Percentiles rank a stretch among this genome's conserved stretches.
Evolutionary conservation across 1,140 invertebrate genomes (phyloP).

Genomic region (Aricia agestis): DNA sequence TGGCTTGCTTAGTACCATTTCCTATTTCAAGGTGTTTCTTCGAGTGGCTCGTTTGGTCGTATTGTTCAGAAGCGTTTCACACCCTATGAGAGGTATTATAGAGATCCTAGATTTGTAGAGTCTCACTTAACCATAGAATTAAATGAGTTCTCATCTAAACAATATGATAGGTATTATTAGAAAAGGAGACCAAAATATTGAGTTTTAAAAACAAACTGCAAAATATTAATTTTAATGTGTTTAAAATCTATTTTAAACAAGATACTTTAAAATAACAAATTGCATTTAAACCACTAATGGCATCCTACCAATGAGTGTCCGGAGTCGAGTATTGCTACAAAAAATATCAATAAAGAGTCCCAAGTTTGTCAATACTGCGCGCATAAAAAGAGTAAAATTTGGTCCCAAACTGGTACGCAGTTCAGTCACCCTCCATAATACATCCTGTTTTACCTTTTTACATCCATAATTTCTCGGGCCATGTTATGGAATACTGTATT

Average conservation of each 20-base stretch:
- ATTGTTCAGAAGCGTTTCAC: no score
- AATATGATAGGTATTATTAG: no score
- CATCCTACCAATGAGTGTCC: background rate
- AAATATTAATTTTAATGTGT: no score
- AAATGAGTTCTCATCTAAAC: no score
- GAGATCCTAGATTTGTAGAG: no score
- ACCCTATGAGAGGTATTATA: no score
- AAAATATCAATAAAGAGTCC: conserved; percentile 3
- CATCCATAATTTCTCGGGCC: background rate
- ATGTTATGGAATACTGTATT: conserved; percentile 20
- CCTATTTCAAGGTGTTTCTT: background rate
- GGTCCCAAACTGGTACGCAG: conserved; percentile 1
- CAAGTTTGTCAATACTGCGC: conserved; percentile 6
- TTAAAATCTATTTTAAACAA: no score
- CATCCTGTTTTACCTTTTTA: conserved; percentile 9
- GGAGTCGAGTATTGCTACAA: background rate
- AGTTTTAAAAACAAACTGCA: no score
- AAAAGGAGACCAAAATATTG: no score
- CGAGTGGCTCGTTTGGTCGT: no score
- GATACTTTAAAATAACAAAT: conserved; percentile 7
- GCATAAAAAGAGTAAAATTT: conserved; percentile 3
- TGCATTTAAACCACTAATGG: background rate
- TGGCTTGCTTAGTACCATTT: background rate
- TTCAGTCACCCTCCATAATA: conserved; percentile 6
- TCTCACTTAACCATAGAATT: no score